Conservation (phyloP, 2,888 invertebrate species). For the Acrocyrtus sp. region DNA sequence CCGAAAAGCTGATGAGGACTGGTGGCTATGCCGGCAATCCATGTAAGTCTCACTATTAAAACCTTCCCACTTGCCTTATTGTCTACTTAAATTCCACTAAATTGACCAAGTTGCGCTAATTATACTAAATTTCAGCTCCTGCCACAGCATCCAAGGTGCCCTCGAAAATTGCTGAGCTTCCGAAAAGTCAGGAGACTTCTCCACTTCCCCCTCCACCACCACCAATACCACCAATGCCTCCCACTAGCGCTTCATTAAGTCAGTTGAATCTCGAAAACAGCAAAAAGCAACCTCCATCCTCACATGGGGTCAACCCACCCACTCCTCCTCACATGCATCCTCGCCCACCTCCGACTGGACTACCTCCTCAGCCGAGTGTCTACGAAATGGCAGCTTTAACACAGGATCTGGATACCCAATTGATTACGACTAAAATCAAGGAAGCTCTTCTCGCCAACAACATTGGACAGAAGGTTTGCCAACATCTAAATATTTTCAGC, state of each 20-base stretch:
- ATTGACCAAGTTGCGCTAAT: too few species aligned
- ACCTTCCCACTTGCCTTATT: neutral
- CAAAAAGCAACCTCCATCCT: conserved; percentile 56
- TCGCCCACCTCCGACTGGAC: conserved; percentile 55
- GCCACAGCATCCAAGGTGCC: conserved; percentile 63
- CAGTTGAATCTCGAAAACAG: conserved; percentile 37
- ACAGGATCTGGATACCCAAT: conserved; percentile 95
- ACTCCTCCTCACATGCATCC: conserved; percentile 54
- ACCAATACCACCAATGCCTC: conserved; percentile 74
- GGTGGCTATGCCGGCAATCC: conserved; percentile 90
- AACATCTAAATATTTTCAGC: conserved; percentile 1
- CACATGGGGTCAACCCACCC: conserved; percentile 54
- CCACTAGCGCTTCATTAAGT: conserved; percentile 59
- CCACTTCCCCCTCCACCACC: conserved; percentile 71
- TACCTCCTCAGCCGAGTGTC: conserved; percentile 82
- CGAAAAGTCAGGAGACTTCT: conserved; percentile 61
- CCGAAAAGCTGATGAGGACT: conserved; percentile 96
- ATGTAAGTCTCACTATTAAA: conserved; percentile 72
- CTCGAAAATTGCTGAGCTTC: conserved; percentile 60
- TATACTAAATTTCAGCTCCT: conserved; percentile 48
- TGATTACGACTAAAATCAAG: conserved; percentile 96
- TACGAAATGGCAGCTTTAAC: conserved; percentile 98
- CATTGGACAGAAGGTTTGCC: conserved; percentile 93
- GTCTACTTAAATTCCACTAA: too few species aligned
- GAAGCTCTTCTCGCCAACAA: conserved; percentile 96